Conservation (phyloP, 2,888 invertebrate genomes). For the Apomyelois bistriatella region DNA sequence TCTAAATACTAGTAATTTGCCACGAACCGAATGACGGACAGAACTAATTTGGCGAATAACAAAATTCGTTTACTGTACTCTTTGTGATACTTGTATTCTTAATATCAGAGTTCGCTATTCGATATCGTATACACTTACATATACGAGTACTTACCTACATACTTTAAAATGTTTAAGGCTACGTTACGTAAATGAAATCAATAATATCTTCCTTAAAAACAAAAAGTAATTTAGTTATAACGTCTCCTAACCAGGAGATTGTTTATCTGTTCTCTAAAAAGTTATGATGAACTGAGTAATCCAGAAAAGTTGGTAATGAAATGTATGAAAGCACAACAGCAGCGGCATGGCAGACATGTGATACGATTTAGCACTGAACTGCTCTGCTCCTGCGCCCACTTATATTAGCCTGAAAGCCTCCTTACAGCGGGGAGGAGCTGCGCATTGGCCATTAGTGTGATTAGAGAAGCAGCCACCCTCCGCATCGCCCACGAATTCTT, state of each 20-base stretch:
- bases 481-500: constrained; percentile 67
- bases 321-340: constrained; percentile 25
- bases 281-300: not conserved
- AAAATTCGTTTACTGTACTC: constrained; percentile 17
- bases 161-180: too few relatives aligned
- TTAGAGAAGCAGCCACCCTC: constrained; percentile 61
- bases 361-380: constrained; percentile 63
- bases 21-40: constrained; percentile 9
- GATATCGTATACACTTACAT: too few relatives aligned
- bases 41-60: constrained; percentile 16
- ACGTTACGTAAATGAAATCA: too few relatives aligned
- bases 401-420: constrained; percentile 72
- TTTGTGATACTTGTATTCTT: not conserved
- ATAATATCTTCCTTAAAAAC: too few relatives aligned
- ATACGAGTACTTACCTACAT: too few relatives aligned
- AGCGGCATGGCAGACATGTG: constrained; percentile 46
- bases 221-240: too few relatives aligned
- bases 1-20: constrained; percentile 17
- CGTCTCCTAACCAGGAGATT: too few relatives aligned
- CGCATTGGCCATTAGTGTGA: constrained; percentile 81
- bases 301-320: constrained; percentile 15
- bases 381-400: constrained; percentile 64
- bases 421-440: constrained; percentile 46
- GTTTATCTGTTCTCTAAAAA: not conserved
- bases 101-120: not conserved